Evolutionary conservation across 2,888 invertebrate species (phyloP), one percentile per base, ranked within the genome.

Genomic region (Pollenia griseotomentosa): DNA sequence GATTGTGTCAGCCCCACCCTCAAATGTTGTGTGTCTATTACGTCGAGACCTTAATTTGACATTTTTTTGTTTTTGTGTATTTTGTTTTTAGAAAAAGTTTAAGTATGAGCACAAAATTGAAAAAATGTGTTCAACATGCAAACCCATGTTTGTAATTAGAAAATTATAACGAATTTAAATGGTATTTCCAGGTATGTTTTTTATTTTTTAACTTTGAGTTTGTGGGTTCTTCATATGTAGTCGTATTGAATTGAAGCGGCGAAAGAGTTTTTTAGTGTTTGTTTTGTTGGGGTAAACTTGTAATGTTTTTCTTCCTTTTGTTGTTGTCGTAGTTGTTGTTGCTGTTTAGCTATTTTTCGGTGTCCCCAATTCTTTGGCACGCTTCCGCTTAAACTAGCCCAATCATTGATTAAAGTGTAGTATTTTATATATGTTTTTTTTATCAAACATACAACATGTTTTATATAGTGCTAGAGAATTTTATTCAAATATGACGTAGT

Each of bases 351-450:
- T 33, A 63, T 42, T 79, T 79, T 59, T 79, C 51, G 33, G 10
- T 74, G 79, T 19, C 68, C 74, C 23, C 55, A 80, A 85, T 85
- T 85, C 73, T 80, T 73, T 85, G 79, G 55, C 84, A 85, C 74
- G 80, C 79, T 85, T 85, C 74, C 79, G 84, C 79, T 75, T 19
- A 55, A 80, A 80, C 61, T 85, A 74, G 75, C 74, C 84, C 40
- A 74, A 74, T 74, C 73, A 59, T 33, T 71, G 55, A 68, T 61
- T 7, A 53, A 78, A 57, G 23, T 53, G 5, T 59, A 33, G 33
- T 66, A 23, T 63, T 61, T 16, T 14, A 33, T 71, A 19, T 42
- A 51, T 48, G 6, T 40, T 16, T 44, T 19, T 66, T 19, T 12
- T 33, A 53, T 23, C 65, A 42, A 14, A 65, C 63, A 75, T 53